Evolutionary conservation across 2,113 vertebrate genomes (phyloP), one percentile per base, ranked within the genome.

Genomic region (Panthera tigris): DNA sequence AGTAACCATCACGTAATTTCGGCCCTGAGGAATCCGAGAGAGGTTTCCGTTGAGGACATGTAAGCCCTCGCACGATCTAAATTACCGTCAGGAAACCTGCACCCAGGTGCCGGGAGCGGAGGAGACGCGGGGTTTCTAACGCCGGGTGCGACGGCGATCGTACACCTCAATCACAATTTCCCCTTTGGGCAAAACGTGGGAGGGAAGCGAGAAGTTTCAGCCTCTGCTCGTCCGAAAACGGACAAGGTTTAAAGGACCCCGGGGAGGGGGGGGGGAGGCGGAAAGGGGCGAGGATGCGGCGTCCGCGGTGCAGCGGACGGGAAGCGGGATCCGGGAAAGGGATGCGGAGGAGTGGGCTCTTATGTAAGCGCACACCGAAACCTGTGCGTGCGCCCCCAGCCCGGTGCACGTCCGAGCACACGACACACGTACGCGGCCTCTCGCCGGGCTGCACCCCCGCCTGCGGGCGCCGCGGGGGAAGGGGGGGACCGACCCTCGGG

Each of bases 261-360:
- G 52, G 68, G 68, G 69, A 82, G 78, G 45, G 45, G 39, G 39
- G 39, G 39, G 45, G 45, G 63, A 57, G 48, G 89, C 4, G 18
- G 55, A 6, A 19, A 66, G 52, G 55, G 69, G 81, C 71, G 61
- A 69, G 73, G 87, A 52, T 16, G 73, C 57, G 83, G 91, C 0
- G 96, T 50, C 95, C 89, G 85, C 69, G 41, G 63, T 7, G 91
- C 94, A 5, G 90, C 84, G 1, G 66, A 52, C 0, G 90, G 31
- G 74, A 27, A 41, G 13, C n/a, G 11, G 50, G 87, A 61, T 57
- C 89, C 69, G 1, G 79, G 31, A 21, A 41, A 45, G 73, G 39
- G 93, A 73, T 76, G 97, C 93, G 94, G 95, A 85, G 98, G 95
- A 97, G 95, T 39, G 93, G 93, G 89, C 65, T 45, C 97, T 98